Evolutionary conservation across 2,113 vertebrate species (phyloP), one percentile per base, ranked within the genome.

Genomic region (Hemichromis elongatus): DNA sequence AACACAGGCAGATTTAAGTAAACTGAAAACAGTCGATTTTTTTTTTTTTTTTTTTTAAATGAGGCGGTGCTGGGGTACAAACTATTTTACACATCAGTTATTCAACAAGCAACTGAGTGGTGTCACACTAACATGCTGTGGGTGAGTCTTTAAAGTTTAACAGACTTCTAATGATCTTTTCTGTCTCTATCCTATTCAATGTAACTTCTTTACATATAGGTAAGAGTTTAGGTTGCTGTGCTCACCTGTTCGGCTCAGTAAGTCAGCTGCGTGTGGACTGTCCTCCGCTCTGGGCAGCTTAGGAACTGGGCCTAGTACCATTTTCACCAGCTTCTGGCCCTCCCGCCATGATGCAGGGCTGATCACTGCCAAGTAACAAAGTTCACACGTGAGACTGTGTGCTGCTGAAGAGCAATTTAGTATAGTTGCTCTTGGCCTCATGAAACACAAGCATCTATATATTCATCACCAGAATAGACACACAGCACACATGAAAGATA

Each of bases 261-360:
- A 94, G 79, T 97, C 96, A 85, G 91, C 90, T 68, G 95, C 94
- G 52, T 90, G 87, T 19, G 93, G 89, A 86, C 93, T 95, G 81
- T 93, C 95, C 47, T 96, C 95, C 59, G 96, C 95, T 55, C 90
- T 94, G 9, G 88, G 92, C 7, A 95, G 91, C 90, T 94, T 97
- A 68, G 97, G 96, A 61, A 91, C 92, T 81, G 98, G 97, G 84
- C 98, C 98, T 40, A 99, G 93, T 14, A 99, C 95, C 95, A 97
- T 98, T 81, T 97, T 98, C 53, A 97, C 97, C 81, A 99, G 89
- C 87, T 98, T 99, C 87, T 98, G 98, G 85, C 99, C 99, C 61
- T 99, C 97, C 56, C 98, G 92, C 98, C 99, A 99, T 14, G 98
- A 98, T 3, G 97, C 97, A 77, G 97, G 95, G 86, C 93, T 97